These are phyloP conservation scores for Chironomus riparius DNA, from an alignment of 2,888 invertebrate species.

Conservation along the genomic window DNA sequence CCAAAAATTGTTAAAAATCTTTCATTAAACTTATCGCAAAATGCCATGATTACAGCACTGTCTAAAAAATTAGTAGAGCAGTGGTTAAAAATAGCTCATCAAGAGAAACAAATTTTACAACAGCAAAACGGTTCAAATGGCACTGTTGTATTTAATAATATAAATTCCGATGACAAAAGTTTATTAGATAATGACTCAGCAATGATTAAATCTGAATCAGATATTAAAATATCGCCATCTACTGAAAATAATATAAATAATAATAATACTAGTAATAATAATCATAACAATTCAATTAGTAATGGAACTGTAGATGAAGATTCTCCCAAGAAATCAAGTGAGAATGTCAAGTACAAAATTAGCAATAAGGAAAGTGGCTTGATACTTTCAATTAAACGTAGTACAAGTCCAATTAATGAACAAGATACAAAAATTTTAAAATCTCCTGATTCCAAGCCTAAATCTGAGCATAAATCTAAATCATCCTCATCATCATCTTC, in stretches of 20 bases:
- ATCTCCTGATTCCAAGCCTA: not conserved
- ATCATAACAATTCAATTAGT: not conserved
- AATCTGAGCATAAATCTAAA: conserved; percentile 15
- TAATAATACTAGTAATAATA: not conserved
- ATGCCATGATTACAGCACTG: conserved; percentile 53
- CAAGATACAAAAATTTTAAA: conserved; percentile 32
- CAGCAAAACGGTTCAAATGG: conserved; percentile 28
- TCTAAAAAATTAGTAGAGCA: conserved; percentile 77
- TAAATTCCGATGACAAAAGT: not conserved
- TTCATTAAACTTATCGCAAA: not conserved
- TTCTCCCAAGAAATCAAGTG: conserved; percentile 38
- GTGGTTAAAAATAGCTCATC: conserved; percentile 80
- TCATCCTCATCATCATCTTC: conserved; percentile 25
- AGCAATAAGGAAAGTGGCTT: conserved; percentile 62
- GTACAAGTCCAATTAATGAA: conserved; percentile 29
- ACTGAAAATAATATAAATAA: conserved; percentile 30
- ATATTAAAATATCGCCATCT: conserved; percentile 19
- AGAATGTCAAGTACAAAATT: conserved; percentile 51
- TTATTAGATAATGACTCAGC: not conserved
- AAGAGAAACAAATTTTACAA: conserved; percentile 52
- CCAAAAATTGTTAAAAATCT: conserved; percentile 85
- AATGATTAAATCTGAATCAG: not conserved
- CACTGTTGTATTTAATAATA: not conserved
- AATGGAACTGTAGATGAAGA: conserved; percentile 28
- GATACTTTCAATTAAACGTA: conserved; percentile 40